Evolutionary conservation across 2,888 invertebrate genomes (phyloP).

Genomic region (Andrena chrysosceles): DNA sequence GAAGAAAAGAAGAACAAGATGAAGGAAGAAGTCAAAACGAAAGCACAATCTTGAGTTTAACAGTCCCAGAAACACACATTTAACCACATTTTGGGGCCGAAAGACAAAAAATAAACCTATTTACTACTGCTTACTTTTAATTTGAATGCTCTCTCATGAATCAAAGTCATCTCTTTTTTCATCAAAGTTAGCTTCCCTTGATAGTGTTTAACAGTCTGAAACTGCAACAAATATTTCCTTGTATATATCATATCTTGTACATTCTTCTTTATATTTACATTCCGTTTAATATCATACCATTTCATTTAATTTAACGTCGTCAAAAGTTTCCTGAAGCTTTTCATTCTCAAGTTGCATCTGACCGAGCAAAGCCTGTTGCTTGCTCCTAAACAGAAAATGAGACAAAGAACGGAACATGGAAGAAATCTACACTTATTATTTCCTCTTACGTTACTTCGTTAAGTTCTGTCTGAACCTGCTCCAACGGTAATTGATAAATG

Average conservation of each 20-base stretch:
- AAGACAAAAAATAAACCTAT: too few relatives aligned
- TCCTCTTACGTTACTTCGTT: constrained; percentile 83
- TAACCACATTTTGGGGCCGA: too few relatives aligned
- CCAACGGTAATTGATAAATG: constrained; percentile 81
- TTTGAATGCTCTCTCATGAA: constrained; percentile 84
- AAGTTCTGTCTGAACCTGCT: constrained; percentile 82
- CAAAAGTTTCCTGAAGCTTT: constrained; percentile 77
- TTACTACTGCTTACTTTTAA: constrained; percentile 81
- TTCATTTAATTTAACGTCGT: constrained; percentile 80
- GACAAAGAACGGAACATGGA: neutral
- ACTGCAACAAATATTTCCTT: constrained; percentile 74
- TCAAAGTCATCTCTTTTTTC: constrained; percentile 84
- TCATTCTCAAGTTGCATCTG: constrained; percentile 81
- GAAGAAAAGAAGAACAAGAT: too few relatives aligned
- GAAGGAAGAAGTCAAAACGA: too few relatives aligned
- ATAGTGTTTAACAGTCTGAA: constrained; percentile 83
- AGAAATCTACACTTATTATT: constrained; percentile 22
- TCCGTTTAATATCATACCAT: constrained; percentile 79
- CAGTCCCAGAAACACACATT: too few relatives aligned
- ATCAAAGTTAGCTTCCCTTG: constrained; percentile 83
- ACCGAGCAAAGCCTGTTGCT: constrained; percentile 79
- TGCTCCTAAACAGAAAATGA: constrained; percentile 75
- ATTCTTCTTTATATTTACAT: neutral
- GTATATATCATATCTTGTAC: neutral
- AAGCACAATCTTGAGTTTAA: too few relatives aligned